Conservation (phyloP, 2,888 invertebrate genomes). For the Morinoia aosen region DNA sequence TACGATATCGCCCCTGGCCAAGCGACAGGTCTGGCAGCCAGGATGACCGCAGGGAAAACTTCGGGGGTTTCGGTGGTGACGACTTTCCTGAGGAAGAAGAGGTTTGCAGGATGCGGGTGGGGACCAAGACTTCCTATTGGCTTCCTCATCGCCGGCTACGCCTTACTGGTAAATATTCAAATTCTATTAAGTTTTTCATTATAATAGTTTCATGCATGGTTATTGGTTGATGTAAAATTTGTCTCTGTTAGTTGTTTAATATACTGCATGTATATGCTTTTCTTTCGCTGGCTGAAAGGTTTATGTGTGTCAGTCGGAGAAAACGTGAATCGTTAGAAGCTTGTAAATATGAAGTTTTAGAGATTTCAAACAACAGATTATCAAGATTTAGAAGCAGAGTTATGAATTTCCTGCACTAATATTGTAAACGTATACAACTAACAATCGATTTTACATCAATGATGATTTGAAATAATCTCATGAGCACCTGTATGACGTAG, state of each 20-base stretch:
- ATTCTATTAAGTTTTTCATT: neutral
- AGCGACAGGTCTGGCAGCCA: neutral
- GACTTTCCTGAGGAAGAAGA: slow-evolving; percentile 23
- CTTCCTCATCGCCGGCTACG: slow-evolving; percentile 61
- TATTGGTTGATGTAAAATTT: neutral
- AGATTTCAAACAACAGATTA: too few relatives aligned
- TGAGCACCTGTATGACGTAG: neutral
- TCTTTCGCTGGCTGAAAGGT: too few relatives aligned
- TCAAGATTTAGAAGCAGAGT: too few relatives aligned
- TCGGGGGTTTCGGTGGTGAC: neutral
- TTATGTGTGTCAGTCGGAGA: too few relatives aligned
- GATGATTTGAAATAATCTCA: neutral
- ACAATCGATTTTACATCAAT: neutral
- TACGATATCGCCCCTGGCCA: neutral
- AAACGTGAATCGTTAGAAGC: neutral
- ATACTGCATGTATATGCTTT: too few relatives aligned
- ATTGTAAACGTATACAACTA: neutral
- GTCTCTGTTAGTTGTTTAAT: neutral
- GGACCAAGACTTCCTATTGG: slow-evolving; percentile 57
- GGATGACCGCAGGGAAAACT: neutral
- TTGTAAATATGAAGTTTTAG: too few relatives aligned
- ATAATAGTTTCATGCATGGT: neutral
- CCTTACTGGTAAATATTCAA: slow-evolving; percentile 59
- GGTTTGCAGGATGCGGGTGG: slow-evolving; percentile 38
- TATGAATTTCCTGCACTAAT: too few relatives aligned